These are phyloP conservation scores for Strongylocentrotus purpuratus DNA, from an alignment of 35 echinoderm and acorn worm genomes.

Conservation along the genomic window DNA sequence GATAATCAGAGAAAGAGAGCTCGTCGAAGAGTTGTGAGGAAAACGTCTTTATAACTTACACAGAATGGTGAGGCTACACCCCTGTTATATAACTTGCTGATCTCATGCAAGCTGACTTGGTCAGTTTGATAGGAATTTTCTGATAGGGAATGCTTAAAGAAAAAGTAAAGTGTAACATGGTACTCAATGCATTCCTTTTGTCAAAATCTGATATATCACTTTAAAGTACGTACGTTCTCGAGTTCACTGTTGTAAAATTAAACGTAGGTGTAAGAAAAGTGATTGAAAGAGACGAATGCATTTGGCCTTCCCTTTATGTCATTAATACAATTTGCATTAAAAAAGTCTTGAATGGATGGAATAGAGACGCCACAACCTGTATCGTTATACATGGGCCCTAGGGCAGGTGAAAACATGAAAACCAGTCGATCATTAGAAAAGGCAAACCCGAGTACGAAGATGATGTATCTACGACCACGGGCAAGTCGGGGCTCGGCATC, in stretches of 20 bases:
- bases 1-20: too few relatives aligned
- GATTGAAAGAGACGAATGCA: too few relatives aligned
- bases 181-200: too few relatives aligned
- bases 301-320: too few relatives aligned
- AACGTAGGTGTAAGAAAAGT: neutral
- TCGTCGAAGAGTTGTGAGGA: too few relatives aligned
- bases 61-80: too few relatives aligned
- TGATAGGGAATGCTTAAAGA: too few relatives aligned
- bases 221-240: neutral
- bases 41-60: too few relatives aligned
- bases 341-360: neutral
- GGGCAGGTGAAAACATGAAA: neutral
- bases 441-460: neutral
- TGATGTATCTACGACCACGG: neutral
- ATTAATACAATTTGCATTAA: too few relatives aligned
- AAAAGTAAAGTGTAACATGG: too few relatives aligned
- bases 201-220: too few relatives aligned
- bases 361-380: neutral
- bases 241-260: neutral
- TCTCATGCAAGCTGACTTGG: neutral
- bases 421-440: slow-evolving; percentile 2
- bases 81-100: neutral
- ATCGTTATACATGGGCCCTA: neutral
- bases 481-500: neutral
- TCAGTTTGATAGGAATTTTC: neutral